Evolutionary conservation across 1,140 invertebrate genomes (phyloP), one percentile per base, ranked within the genome.

Genomic region (Pissodes strobi): DNA sequence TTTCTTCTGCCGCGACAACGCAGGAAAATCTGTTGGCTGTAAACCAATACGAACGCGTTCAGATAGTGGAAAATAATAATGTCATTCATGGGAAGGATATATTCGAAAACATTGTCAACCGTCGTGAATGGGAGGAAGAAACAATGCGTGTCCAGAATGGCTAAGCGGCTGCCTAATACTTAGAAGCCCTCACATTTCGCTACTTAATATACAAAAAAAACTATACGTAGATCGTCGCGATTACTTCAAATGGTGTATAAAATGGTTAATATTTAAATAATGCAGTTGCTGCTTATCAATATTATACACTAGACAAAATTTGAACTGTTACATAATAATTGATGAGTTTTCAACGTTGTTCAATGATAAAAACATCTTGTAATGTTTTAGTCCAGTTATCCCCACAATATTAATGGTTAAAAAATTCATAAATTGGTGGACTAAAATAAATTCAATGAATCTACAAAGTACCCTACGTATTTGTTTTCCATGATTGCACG

Each of bases 51-150:
- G 34, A 52, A 61, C 46, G 34, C 21, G n/a, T 17, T n/a, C 48
- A 27, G 58, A 61, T 61, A 61, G 43, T 45, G 52, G 41, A 59
- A 59, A 61, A 65, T 61, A 68, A 65, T 68, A 61, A 53, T 68
- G 67, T 68, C 67, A 68, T 68, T 65, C 67, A 65, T 60, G 57
- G 55, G 56, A 57, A 56, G 51, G 58, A n/a, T n/a, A 49, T 65
- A 68, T 61, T 61, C 63, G 58, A 68, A 68, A 68, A 68, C 67
- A 55, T 62, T 65, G 67, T 68, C 67, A 68, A 60, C 41, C 41
- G 13, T 43, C 21, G 17, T 68, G 67, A 68, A 68, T 68, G 67
- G 64, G 48, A 68, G 67, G 67, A 68, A 68, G 67, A 52, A 60
- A 68, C 62, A 68, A 68, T 30, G 63, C 67, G 45, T 65, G 67